Conservation (phyloP, 2,888 invertebrate species). For the Lamellibrachia satsuma region DNA sequence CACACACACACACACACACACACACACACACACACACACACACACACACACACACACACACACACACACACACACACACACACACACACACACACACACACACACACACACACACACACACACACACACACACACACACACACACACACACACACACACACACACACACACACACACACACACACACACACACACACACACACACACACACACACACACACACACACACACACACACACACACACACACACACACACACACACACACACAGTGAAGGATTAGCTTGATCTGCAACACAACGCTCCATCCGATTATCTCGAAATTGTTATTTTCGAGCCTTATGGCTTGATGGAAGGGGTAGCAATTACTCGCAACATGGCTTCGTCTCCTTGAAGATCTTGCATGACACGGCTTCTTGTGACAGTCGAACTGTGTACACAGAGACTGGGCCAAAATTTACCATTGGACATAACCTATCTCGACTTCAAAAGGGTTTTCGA, state of each 20-base stretch:
- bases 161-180: not conserved
- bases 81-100: not conserved
- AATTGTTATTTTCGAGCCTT: too few species aligned
- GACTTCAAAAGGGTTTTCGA: too few species aligned
- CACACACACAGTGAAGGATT: not conserved
- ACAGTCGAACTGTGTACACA: too few species aligned
- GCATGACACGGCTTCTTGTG: too few species aligned
- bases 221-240: not conserved
- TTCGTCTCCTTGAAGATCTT: too few species aligned
- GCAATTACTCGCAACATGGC: too few species aligned
- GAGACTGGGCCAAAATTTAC: too few species aligned
- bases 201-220: not conserved
- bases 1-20: not conserved
- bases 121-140: not conserved
- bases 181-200: not conserved
- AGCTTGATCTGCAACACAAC: too few species aligned
- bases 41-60: slow-evolving; percentile 1
- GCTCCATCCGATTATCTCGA: too few species aligned
- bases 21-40: slow-evolving; percentile 1
- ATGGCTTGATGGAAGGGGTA: too few species aligned
- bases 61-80: not conserved
- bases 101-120: not conserved
- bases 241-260: not conserved
- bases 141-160: not conserved
- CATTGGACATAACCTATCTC: too few species aligned